Evolutionary conservation across 2,888 invertebrate species (phyloP).

Genomic region (Hemicrepidius hirtus): DNA sequence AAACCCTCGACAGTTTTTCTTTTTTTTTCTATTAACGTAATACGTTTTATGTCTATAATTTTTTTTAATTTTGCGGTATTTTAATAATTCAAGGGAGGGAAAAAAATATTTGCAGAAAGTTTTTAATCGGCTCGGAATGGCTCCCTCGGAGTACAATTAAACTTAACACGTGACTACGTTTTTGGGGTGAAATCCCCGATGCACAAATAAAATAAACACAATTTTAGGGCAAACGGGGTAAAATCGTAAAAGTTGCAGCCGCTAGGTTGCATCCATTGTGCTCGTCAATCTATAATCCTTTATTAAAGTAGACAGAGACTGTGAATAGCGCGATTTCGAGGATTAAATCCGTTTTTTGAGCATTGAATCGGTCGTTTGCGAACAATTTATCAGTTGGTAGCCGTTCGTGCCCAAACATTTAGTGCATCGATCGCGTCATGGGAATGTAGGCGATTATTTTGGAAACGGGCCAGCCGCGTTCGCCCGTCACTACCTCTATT

Average conservation of each 20-base stretch:
- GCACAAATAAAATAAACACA: constrained; percentile 55
- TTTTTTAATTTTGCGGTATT: not conserved
- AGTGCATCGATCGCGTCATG: constrained; percentile 51
- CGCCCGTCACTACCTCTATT: constrained; percentile 53
- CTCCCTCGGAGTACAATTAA: constrained; percentile 42
- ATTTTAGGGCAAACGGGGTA: constrained; percentile 59
- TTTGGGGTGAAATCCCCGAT: constrained; percentile 54
- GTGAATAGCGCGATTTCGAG: constrained; percentile 39
- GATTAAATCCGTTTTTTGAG: constrained; percentile 39
- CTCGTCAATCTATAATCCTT: constrained; percentile 32
- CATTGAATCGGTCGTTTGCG: constrained; percentile 36
- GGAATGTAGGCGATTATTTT: constrained; percentile 50
- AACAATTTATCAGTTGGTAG: constrained; percentile 36
- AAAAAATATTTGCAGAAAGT: constrained; percentile 11
- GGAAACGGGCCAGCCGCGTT: constrained; percentile 50
- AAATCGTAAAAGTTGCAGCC: constrained; percentile 53
- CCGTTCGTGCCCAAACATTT: constrained; percentile 56
- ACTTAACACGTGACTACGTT: constrained; percentile 42
- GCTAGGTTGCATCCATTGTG: constrained; percentile 40
- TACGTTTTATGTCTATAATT: not conserved
- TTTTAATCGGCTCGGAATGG: constrained; percentile 26
- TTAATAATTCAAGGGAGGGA: not conserved
- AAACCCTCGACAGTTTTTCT: constrained; percentile 25
- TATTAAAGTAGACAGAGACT: constrained; percentile 36
- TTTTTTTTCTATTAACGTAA: not conserved